Evolutionary conservation across 2,113 vertebrate genomes (phyloP).

Genomic region (Hyperoodon ampullatus): DNA sequence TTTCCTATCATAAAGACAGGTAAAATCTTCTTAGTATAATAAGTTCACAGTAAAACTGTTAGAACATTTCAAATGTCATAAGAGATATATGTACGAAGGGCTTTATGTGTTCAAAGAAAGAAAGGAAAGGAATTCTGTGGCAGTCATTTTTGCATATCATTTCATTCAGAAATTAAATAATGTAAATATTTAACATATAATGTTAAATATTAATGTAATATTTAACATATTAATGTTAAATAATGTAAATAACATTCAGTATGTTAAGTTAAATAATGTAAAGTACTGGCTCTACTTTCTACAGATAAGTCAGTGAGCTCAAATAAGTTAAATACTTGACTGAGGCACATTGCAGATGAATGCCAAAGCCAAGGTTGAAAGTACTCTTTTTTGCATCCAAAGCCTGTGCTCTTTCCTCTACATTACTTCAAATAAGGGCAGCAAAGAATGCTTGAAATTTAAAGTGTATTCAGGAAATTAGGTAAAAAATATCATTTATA

Average conservation of each 20-base stretch:
- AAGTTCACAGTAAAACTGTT: background rate
- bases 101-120: background rate
- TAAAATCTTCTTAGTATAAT: background rate
- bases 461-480: background rate
- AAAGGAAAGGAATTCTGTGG: background rate
- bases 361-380: background rate
- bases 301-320: background rate
- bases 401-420: background rate
- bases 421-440: background rate
- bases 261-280: background rate
- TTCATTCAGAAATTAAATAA: conserved; percentile 9
- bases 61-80: background rate
- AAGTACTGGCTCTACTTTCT: background rate
- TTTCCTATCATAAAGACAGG: background rate
- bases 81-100: background rate
- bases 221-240: too few relatives aligned
- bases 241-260: background rate
- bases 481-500: background rate
- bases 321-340: background rate
- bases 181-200: too few relatives aligned
- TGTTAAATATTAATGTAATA: too few relatives aligned
- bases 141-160: background rate
- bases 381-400: background rate
- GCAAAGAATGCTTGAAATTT: background rate
- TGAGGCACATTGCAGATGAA: background rate